Conservation (phyloP, 2,797 vertebrate genomes). For the Phalanger gymnotis region DNA sequence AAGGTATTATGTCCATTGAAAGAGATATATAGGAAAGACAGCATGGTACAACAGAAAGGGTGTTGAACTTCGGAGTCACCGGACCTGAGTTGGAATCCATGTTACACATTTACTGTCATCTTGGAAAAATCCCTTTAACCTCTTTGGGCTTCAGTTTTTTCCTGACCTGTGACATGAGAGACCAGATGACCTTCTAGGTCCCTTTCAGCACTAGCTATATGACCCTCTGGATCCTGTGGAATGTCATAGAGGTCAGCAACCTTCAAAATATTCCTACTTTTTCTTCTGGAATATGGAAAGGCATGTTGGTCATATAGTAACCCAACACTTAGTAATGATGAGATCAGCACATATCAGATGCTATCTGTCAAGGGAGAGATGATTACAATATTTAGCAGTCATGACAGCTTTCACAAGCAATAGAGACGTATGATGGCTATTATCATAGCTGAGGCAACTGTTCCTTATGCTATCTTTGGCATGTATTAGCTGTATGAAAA, state of each 20-base stretch:
- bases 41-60: not conserved
- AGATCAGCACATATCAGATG: not conserved
- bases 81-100: not conserved
- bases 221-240: not conserved
- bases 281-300: not conserved
- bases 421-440: not conserved
- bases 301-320: not conserved
- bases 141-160: not conserved
- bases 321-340: not conserved
- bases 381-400: not conserved
- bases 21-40: not conserved
- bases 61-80: not conserved
- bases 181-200: not conserved
- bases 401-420: not conserved
- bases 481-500: not conserved
- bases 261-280: constrained; percentile 3
- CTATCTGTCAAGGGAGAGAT: not conserved
- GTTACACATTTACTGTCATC: not conserved
- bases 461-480: not conserved
- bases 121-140: not conserved
- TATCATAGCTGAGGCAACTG: not conserved
- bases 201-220: not conserved
- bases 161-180: not conserved
- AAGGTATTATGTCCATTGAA: constrained; percentile 29
- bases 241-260: not conserved